These are phyloP conservation scores for Arge pagana DNA, from an alignment of 2,888 invertebrate species.

Conservation along the genomic window DNA sequence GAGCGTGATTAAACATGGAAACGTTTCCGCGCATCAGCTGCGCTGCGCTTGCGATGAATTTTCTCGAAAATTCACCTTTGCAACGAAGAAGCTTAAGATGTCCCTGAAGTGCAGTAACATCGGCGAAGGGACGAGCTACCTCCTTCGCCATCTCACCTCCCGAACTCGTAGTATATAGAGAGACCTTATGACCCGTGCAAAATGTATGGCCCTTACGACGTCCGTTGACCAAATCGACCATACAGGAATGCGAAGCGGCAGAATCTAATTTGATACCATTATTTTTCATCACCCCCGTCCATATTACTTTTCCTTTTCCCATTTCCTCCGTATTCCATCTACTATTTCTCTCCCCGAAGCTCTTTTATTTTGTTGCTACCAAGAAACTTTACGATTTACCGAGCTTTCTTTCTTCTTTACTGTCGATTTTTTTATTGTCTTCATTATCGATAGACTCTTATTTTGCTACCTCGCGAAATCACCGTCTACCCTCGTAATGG, in stretches of 20 bases:
- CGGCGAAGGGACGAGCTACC: slow-evolving; percentile 34
- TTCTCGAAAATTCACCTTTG: slow-evolving; percentile 15
- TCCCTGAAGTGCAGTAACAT: slow-evolving; percentile 55
- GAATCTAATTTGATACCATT: slow-evolving; percentile 16
- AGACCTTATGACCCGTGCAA: slow-evolving; percentile 53
- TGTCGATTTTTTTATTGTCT: too few species aligned
- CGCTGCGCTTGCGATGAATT: too few species aligned
- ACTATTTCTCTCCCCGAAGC: slow-evolving; percentile 29
- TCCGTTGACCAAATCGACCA: slow-evolving; percentile 18
- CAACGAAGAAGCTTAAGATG: slow-evolving; percentile 37
- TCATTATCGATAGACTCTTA: too few species aligned
- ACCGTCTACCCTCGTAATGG: too few species aligned
- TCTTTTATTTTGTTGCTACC: slow-evolving; percentile 19
- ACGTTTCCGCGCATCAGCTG: too few species aligned
- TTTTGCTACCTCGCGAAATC: too few species aligned
- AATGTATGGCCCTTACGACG: slow-evolving; percentile 44
- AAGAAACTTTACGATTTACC: slow-evolving; percentile 9
- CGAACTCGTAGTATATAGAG: slow-evolving; percentile 34
- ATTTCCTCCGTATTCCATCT: too few species aligned
- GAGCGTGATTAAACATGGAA: too few species aligned
- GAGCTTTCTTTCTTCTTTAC: slow-evolving; percentile 4
- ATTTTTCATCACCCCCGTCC: slow-evolving; percentile 10
- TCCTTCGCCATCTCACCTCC: slow-evolving; percentile 33
- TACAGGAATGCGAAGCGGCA: slow-evolving; percentile 2
- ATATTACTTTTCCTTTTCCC: not conserved